Evolutionary conservation across 2,113 vertebrate genomes (phyloP).

Genomic region (Thomomys bottae): DNA sequence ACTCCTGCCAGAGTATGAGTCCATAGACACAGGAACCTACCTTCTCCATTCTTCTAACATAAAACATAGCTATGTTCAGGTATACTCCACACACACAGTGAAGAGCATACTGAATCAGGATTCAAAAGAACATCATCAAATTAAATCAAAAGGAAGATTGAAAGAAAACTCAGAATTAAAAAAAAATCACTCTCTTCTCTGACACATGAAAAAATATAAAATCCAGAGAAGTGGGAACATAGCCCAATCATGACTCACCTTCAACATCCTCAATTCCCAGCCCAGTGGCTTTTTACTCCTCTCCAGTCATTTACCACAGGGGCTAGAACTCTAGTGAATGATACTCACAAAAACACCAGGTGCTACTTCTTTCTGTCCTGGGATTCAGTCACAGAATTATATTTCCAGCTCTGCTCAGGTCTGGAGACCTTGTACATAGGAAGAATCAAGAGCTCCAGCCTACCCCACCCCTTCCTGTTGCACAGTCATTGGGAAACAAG

Average conservation of each 20-base stretch:
- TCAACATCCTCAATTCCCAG: background rate
- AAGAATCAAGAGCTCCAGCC: background rate
- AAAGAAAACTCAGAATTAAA: background rate
- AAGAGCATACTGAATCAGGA: background rate
- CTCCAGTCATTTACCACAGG: background rate
- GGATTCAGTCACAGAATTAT: constrained; percentile 29
- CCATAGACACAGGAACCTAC: background rate
- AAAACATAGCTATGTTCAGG: constrained; percentile 40
- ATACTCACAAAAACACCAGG: constrained; percentile 5
- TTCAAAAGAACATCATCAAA: constrained; percentile 21
- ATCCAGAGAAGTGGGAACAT: background rate
- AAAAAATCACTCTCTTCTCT: background rate
- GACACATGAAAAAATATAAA: constrained; percentile 6
- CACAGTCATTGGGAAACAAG: constrained; percentile 21
- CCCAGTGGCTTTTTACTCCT: constrained; percentile 24
- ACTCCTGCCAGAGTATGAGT: background rate
- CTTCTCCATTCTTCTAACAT: background rate
- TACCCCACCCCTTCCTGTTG: background rate
- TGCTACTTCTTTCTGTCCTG: constrained; percentile 12
- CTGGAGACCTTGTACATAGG: constrained; percentile 10
- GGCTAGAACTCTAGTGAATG: background rate
- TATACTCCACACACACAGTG: background rate
- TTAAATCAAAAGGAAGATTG: background rate
- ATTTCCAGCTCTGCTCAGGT: constrained; percentile 23
- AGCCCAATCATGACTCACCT: background rate